Base-by-base conservation (phyloP, 2,888 invertebrate species). In the Scotopteryx bipunctaria region DNA sequence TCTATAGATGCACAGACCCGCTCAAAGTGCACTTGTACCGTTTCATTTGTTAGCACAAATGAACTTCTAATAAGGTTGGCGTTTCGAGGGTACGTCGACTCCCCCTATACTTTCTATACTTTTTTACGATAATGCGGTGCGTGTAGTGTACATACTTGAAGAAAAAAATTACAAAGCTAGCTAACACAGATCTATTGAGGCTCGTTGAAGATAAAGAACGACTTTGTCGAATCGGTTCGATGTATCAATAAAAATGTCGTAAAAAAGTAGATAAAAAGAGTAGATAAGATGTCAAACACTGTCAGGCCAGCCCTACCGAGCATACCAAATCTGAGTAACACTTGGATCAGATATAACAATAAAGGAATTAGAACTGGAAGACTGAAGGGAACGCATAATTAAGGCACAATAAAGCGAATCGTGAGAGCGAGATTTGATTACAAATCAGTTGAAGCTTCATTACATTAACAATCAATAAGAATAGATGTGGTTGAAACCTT, bases 401-500 rank as follows among this genome's bases (percentile, higher is more conserved):
- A 19, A 56, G 41, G 43, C 37, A 63, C 58, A 66, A 57, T 63
- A 68, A 59, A 61, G 55, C 64, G 14, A 21, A 33, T 1, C 45
- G 73, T 73, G 73, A 60, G 71, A 73, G 61, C 46, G 29, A 55
- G 31, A 49, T 47, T 48, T 21, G 46, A 57, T 54, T 63, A 25
- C 44, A 52, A 53, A 64, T 57, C 37, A 38, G 38, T 46, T 55
- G 17, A 27, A 41, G 37, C 36, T 50, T 42, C 25, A 25, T 45
- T 54, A 55, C 48, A 65, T 55, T 50, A 55, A 52, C 57, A 69
- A 44, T 36, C 15, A 15, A 40, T 33, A 29, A 11, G 23, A 38
- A 37, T 31, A 23, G 33, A 48, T 49, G 45, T 42, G 16, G 4
- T 27, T 32, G 25, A 3, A 41, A 17, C 17, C 5, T 66, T 63